Evolutionary conservation across 2,113 vertebrate genomes (phyloP), one percentile per base, ranked within the genome.

Genomic region (Lepisosteus osseus): DNA sequence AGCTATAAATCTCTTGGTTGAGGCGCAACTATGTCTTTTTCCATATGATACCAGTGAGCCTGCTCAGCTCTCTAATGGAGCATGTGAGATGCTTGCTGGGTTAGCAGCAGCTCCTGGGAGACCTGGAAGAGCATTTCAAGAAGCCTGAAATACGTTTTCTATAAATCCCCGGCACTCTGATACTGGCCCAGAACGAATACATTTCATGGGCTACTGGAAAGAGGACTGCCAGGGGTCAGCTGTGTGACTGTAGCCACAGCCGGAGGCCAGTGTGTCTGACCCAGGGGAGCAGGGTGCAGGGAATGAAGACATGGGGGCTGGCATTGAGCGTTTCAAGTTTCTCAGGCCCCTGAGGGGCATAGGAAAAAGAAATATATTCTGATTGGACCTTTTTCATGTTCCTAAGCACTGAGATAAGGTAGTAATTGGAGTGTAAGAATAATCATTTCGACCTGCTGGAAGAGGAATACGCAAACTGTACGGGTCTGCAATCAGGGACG

Each of bases 281-380:
- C 9, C 47, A 67, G 73, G 63, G 83, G 41, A 45, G 72, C 72
- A 80, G 81, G 84, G 71, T 82, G 83, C 83, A 82, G 78, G 84
- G 12, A 45, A 9, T 13, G 51, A 29, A 14, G 47, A 54, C 2
- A 9, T 6, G 47, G 47, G 47, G 47, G 5, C 9, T 9, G 5
- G 5, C 9, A 9, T 51, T 9, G 9, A 51, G 47, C 47, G 47
- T 51, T 51, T 51, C 47, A 5, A 51, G 5, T 51, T 51, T 9
- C 47, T 51, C 47, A 6, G 5, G 2, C 47, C 5, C 47, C 47
- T 6, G 47, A 51, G 47, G 47, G 47, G 47, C 47, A 6, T 51
- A 51, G 47, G 5, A 51, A 9, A 51, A 9, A 9, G 47, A 51
- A 51, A 9, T 51, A 9, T 5, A 29, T 29, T 29, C 29, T 29